Percentiles rank a stretch among this genome's conserved stretches.
phyloP scores from a whole-genome alignment of 2,113 vertebrate species.

The Bufo bufo region DNA sequence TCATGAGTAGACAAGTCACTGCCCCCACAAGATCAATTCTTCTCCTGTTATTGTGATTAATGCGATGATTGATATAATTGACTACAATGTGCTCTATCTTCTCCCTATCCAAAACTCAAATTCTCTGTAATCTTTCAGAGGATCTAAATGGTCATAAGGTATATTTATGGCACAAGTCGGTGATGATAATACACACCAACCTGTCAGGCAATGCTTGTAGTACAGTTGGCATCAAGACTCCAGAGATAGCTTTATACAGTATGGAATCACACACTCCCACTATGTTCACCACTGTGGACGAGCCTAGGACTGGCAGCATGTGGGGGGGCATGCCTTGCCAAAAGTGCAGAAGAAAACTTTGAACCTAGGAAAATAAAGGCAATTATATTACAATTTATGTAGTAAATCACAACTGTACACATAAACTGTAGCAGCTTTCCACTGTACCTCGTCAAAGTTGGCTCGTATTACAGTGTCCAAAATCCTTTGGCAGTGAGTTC shows the following conservation, averaged over 20 bases:
- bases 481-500: conserved; percentile 99
- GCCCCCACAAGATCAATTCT: background rate
- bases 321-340: conserved; percentile 99
- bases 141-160: background rate
- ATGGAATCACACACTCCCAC: conserved; percentile 98
- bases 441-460: conserved; percentile 96
- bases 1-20: background rate
- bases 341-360: conserved; percentile 99
- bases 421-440: background rate
- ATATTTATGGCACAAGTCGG: background rate
- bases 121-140: background rate
- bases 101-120: background rate
- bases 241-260: conserved; percentile 98
- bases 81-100: background rate
- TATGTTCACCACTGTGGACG: conserved; percentile 94
- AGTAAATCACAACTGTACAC: background rate
- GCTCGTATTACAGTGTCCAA: conserved; percentile 98
- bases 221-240: conserved; percentile 97
- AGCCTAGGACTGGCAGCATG: conserved; percentile 95
- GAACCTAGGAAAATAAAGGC: conserved; percentile 81
- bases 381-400: background rate
- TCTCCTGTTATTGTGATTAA: background rate
- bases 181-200: conserved; percentile 69
- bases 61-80: background rate
- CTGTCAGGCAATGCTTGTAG: conserved; percentile 97